Base-by-base conservation (phyloP, 2,888 invertebrate species). In the Zootermopsis nevadensis region DNA sequence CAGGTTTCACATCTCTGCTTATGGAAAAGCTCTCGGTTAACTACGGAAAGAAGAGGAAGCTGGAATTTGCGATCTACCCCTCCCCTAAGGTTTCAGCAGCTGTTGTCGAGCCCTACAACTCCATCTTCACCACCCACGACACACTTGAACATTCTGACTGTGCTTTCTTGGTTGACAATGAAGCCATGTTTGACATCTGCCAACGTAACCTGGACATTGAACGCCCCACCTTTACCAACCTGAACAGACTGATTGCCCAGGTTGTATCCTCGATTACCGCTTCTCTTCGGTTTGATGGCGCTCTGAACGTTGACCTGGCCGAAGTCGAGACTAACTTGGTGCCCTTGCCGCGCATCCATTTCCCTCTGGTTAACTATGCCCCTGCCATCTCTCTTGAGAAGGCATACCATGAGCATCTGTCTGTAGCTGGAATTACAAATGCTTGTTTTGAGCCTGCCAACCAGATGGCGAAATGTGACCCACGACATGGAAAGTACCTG, bases 241-340 rank as follows among this genome's bases (percentile, higher is more conserved):
- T 93, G 84, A 93, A 93, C 86, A 88, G 92, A 55, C 88, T 92
- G 81, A 91, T 93, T 85, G 91, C 91, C 33, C 92, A 92, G 87
- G 91, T 92, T 82, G 90, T 91, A 88, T 90, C 83, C 86, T 91
- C 89, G 31, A 90, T 91, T 84, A 91, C 90, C 4, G 91, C 91
- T 22, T 91, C 90, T 15, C 88, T 91, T 38, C 88, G 91, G 42
- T 91, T 91, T 86, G 91, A 89, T 86, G 91, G 91, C 80, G 91
- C 91, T 38, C 88, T 91, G 77, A 91, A 91, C 86, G 91, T 91
- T 27, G 91, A 91, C 86, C 87, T 91, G 83, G 91, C 90, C 33
- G 91, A 91, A 86, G 91, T 91, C 87, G 91, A 91, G 87, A 89
- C 89, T 27, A 85, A 85, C 80, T 82, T 85, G 82, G 85, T 91